Percentiles rank a stretch among this genome's conserved stretches.
phyloP scores from a whole-genome alignment of 2,113 vertebrate genomes.

The Thermophis baileyi region DNA sequence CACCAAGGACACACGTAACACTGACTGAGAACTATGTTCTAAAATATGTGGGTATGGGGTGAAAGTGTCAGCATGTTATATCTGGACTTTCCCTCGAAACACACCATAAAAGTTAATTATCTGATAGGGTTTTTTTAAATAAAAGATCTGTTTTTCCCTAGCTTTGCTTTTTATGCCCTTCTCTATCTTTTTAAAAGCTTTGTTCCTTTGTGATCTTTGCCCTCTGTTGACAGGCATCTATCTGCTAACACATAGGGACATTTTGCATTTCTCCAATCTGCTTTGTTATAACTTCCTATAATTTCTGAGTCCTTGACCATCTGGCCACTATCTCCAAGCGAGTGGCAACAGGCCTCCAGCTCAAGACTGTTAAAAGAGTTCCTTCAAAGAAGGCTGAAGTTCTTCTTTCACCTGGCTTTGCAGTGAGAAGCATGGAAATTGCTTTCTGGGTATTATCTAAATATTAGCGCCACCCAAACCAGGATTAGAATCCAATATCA shows the following conservation, averaged over 20 bases:
- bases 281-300: neutral
- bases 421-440: neutral
- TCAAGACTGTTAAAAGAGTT: neutral
- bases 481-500: slow-evolving; percentile 20
- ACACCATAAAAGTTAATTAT: neutral
- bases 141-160: neutral
- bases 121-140: neutral
- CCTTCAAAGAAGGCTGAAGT: neutral
- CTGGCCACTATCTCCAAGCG: neutral
- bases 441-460: slow-evolving; percentile 18
- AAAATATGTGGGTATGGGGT: neutral
- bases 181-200: neutral
- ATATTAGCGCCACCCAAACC: neutral
- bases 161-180: neutral
- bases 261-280: neutral
- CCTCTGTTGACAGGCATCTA: neutral
- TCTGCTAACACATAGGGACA: neutral
- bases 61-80: neutral
- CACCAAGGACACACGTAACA: neutral
- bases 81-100: neutral
- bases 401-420: neutral
- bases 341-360: neutral
- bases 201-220: neutral
- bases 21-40: neutral
- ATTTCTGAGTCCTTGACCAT: neutral